Evolutionary conservation across 1,140 invertebrate genomes (phyloP).

Genomic region (Nomia melanderi): DNA sequence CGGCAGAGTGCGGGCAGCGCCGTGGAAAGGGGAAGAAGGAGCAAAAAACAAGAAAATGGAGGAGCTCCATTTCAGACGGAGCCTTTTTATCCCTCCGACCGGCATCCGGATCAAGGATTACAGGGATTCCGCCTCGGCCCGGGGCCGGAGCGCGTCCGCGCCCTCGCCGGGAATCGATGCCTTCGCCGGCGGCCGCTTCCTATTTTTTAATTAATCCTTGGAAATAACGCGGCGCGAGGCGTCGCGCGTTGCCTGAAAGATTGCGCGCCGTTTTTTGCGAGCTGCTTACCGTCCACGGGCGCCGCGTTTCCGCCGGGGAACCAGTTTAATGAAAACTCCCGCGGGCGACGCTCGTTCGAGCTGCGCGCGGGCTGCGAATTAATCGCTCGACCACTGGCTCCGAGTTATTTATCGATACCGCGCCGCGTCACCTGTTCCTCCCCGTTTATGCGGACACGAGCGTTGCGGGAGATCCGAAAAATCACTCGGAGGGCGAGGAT

Average conservation of each 20-base stretch:
- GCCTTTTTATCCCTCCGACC: conserved; percentile 13
- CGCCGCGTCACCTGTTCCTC: background rate
- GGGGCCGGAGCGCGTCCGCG: background rate
- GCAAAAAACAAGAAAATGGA: conserved; percentile 25
- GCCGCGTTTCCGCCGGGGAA: background rate
- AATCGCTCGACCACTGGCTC: background rate
- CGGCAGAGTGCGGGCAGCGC: background rate
- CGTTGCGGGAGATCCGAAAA: too few species aligned
- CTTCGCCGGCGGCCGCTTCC: background rate
- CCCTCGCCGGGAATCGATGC: background rate
- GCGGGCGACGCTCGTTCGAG: background rate
- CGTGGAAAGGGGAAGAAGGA: conserved; percentile 13
- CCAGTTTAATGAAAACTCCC: conserved; percentile 31
- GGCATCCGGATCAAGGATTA: conserved; percentile 15
- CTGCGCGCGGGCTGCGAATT: too few species aligned
- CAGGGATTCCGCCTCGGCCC: background rate
- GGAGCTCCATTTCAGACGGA: conserved; percentile 10
- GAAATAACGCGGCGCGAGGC: background rate
- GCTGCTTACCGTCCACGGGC: background rate
- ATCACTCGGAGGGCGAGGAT: too few species aligned
- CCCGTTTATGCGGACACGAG: too few species aligned
- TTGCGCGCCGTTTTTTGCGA: background rate
- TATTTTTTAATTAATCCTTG: conserved; percentile 4
- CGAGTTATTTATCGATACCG: background rate
- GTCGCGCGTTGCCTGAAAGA: background rate